Evolutionary conservation across 2,888 invertebrate species (phyloP), one percentile per base, ranked within the genome.

Genomic region (Morpho helenor): DNA sequence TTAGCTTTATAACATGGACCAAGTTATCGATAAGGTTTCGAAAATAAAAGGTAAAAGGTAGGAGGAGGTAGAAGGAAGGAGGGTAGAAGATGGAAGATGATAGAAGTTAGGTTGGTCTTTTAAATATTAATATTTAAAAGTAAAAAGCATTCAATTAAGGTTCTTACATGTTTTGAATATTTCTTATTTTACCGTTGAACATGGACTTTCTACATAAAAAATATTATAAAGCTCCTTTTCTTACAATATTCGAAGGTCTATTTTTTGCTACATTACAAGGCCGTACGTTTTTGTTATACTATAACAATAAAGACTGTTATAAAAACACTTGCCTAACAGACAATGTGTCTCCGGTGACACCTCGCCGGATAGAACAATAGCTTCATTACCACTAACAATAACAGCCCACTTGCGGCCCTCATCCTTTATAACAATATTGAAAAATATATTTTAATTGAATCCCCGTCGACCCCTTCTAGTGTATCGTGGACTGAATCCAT

Each of bases 331-430:
- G 72, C 69, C 65, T 66, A 72, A 65, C 68, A 66, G 74, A 87
- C 86, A 86, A 84, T 86, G 78, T 73, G 70, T 74, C 69, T 77
- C 71, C 71, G 75, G 79, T 81, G 83, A 79, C 82, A 82, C 80
- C 78, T 73, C 73, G 65, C 70, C 74, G 74, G 67, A 68, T 75
- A 59, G 76, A 81, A 87, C 85, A 87, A 87, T 82, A 71, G 80
- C 66, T 74, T 86, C 82, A 82, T 87, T 87, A 82, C 76, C 71
- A 76, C 73, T 72, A 79, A 86, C 84, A 84, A 86, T 84, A 83
- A 80, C 78, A 76, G 74, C 69, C 77, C 76, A 71, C 71, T 73
- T 68, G 74, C 69, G 57, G 66, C 66, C 65, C 64, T 66, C 66
- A 66, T 66, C 65, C 61, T 65, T 76, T 73, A 68, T 68, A 75